phyloP scores from a whole-genome alignment of 1,140 invertebrate species.

The Leptinotarsa lineolata region DNA sequence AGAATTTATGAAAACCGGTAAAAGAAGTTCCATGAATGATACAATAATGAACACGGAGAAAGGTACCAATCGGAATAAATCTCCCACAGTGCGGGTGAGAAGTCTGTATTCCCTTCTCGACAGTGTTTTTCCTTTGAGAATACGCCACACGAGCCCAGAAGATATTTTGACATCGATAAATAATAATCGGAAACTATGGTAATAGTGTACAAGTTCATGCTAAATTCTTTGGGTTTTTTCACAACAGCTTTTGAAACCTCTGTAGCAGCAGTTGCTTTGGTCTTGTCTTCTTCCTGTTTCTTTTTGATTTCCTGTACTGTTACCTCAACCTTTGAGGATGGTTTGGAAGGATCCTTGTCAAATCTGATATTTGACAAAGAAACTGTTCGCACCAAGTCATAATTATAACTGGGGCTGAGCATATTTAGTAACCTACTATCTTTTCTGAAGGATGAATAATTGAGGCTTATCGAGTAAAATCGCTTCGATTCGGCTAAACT shows the following conservation, averaged over 20 bases:
- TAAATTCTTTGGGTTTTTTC: constrained; percentile 76
- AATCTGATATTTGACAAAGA: constrained; percentile 39
- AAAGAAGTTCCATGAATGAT: constrained; percentile 96
- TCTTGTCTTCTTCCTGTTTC: constrained; percentile 65
- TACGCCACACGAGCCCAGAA: constrained; percentile 74
- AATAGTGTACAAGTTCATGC: constrained; percentile 91
- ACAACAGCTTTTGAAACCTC: constrained; percentile 57
- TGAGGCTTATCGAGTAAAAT: constrained; percentile 28
- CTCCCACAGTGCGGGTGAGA: constrained; percentile 91
- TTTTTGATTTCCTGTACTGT: constrained; percentile 84
- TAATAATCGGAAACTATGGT: constrained; percentile 94
- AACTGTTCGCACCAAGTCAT: constrained; percentile 34
- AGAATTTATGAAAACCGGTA: constrained; percentile 95
- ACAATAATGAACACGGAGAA: constrained; percentile 98
- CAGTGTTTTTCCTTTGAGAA: constrained; percentile 84
- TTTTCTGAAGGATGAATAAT: constrained; percentile 15
- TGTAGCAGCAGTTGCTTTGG: constrained; percentile 22
- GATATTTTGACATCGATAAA: constrained; percentile 92
- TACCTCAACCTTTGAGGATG: constrained; percentile 89
- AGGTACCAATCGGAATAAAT: constrained; percentile 95
- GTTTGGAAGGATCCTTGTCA: constrained; percentile 68
- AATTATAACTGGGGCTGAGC: constrained; percentile 9
- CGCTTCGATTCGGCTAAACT: constrained; percentile 30
- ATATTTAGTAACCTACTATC: constrained; percentile 16
- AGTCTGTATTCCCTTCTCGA: constrained; percentile 89